Percentiles rank a stretch among this genome's conserved stretches.
phyloP scores from a whole-genome alignment of 2,113 vertebrate genomes.

The Anguilla rostrata region DNA sequence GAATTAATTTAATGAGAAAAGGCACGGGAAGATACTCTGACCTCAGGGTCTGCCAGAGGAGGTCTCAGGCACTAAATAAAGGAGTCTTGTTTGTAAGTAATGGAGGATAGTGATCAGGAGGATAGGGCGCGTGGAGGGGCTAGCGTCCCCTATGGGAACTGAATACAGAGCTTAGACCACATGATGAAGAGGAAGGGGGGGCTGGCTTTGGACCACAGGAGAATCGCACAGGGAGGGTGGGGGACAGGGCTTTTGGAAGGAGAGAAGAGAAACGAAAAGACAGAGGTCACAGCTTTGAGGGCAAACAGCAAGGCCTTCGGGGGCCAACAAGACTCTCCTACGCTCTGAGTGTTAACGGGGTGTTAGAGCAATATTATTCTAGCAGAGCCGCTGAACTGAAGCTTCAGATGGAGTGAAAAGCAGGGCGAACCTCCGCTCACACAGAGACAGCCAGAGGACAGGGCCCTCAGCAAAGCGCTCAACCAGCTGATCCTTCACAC shows the following conservation, averaged over 20 bases:
- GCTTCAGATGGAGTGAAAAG: no score
- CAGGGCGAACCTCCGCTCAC: background rate
- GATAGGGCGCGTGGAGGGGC: no score
- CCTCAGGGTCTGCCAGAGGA: conserved; percentile 42
- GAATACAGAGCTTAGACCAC: conserved; percentile 17
- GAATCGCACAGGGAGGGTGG: conserved; percentile 19
- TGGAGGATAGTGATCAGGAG: conserved; percentile 35
- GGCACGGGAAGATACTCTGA: conserved; percentile 24
- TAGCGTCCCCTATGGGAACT: no score
- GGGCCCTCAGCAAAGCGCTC: background rate
- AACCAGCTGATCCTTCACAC: background rate
- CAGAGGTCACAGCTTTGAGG: background rate
- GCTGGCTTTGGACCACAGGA: no score
- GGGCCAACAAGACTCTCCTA: background rate
- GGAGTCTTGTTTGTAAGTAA: no score
- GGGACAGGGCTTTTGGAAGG: conserved; percentile 42
- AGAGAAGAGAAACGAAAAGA: background rate
- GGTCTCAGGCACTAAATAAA: conserved; percentile 40
- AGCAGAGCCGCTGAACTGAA: background rate
- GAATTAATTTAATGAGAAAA: background rate
- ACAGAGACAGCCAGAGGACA: background rate
- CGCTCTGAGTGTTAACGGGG: background rate
- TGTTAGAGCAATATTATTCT: background rate
- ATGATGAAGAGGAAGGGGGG: no score
- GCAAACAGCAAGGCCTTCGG: background rate